Base-by-base conservation (phyloP, 2,888 invertebrate genomes). In the Aleiodes alternator region DNA sequence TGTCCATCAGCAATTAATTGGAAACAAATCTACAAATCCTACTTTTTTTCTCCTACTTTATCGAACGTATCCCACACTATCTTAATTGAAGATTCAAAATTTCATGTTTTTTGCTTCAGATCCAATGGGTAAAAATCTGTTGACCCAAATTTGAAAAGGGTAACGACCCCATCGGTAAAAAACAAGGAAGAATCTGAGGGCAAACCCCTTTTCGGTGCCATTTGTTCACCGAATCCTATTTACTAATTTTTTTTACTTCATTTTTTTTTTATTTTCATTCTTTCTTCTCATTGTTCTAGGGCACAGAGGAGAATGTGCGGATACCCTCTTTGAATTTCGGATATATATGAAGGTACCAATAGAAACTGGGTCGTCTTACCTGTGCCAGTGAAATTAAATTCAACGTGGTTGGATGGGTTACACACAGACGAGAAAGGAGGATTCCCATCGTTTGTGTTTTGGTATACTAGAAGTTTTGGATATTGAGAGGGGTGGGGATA, bases 121-220 rank as follows among this genome's bases (percentile, higher is more conserved):
- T 78, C 77, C 68, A 74, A 71, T 76, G 23, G 23, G 79, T 78
- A 80, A 75, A 76, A 79, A 82, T 68, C 78, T 82, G 80, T 82
- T 87, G 84, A 87, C 88, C 88, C 81, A 86, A 87, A 87, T 88
- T 82, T 80, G 72, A 83, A 85, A 84, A 82, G 86, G 87, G 86
- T 88, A 89, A 88, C 88, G 87, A 89, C 88, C 88, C 87, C 85
- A 50, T 29, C 12, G n/a, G 9, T 43, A 43, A 43, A 79, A 81
- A 79, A 80, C 81, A 80, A 78, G 80, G 78, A 83, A 80, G 34
- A 68, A 76, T 77, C 80, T 80, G 64, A 79, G 82, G 78, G 78
- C 79, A 73, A 78, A 74, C 76, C 74, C 79, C 77, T 80, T 81
- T 77, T 79, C 74, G 78, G 75, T 75, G 72, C 43, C 78, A 73